These are phyloP conservation scores for Drosophila macrospina DNA, from an alignment of 2,888 invertebrate genomes.

Conservation along the genomic window DNA sequence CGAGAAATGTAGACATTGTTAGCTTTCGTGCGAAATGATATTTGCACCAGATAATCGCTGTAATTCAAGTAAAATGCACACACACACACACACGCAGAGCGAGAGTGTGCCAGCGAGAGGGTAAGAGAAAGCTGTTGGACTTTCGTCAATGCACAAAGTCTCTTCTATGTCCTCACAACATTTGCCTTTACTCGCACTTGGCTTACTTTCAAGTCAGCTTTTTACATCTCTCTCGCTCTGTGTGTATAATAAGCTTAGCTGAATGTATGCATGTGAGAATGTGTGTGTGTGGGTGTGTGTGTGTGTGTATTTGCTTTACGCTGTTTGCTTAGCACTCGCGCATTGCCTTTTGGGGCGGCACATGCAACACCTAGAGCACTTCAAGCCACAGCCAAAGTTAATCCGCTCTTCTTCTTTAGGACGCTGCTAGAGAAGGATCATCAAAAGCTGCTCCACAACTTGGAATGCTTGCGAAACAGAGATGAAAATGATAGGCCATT, in stretches of 20 bases:
- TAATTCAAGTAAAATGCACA: constrained; percentile 66
- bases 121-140: neutral
- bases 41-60: constrained; percentile 75
- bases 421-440: constrained; percentile 5
- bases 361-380: constrained; percentile 50
- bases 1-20: constrained; percentile 73
- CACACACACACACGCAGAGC: constrained; percentile 24
- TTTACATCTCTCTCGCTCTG: constrained; percentile 33
- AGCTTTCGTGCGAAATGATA: constrained; percentile 77
- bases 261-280: constrained; percentile 14
- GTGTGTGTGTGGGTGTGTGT: constrained; percentile 8
- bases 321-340: constrained; percentile 64
- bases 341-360: constrained; percentile 47
- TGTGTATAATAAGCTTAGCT: constrained; percentile 67
- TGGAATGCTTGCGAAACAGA: constrained; percentile 2
- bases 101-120: neutral
- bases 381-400: constrained; percentile 37
- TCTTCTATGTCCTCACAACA: constrained; percentile 32
- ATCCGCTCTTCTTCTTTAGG: constrained; percentile 35
- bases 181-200: constrained; percentile 21
- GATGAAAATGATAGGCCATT: constrained; percentile 36
- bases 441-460: neutral
- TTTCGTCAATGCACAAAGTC: constrained; percentile 32
- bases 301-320: constrained; percentile 19
- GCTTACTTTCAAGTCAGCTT: constrained; percentile 65